phyloP scores from a whole-genome alignment of 2,113 vertebrate species.

The Paradoxurus hermaphroditus region DNA sequence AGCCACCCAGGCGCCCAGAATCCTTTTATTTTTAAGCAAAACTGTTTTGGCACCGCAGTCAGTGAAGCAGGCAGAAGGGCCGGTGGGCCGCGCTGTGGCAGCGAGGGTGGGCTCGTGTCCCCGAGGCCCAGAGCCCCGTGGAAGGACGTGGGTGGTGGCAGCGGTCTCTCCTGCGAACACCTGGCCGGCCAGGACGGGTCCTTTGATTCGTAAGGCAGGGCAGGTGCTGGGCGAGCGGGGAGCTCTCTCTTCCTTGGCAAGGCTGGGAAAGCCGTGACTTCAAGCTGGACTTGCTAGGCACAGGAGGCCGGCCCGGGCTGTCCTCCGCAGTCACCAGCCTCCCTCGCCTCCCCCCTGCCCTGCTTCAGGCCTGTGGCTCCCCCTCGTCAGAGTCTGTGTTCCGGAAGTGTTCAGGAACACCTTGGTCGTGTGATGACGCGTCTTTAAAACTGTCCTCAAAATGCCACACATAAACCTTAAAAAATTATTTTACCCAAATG shows the following conservation, averaged over 20 bases:
- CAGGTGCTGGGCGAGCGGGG: too few species aligned
- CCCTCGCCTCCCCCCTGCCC: too few species aligned
- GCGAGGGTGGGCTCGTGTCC: not conserved
- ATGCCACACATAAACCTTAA: not conserved
- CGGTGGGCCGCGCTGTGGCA: accelerated
- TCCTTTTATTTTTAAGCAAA: not conserved
- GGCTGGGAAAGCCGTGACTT: not conserved
- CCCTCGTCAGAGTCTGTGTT: accelerated
- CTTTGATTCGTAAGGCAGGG: not conserved
- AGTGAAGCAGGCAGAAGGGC: not conserved
- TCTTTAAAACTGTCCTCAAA: not conserved
- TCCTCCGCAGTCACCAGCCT: not conserved
- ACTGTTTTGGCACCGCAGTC: accelerated
- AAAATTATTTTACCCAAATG: not conserved
- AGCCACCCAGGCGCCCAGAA: too few species aligned
- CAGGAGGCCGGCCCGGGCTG: not conserved
- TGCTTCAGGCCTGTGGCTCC: not conserved
- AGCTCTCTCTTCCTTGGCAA: too few species aligned
- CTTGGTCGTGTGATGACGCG: not conserved
- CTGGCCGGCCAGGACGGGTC: accelerated
- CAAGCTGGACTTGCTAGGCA: not conserved
- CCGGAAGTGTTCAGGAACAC: not conserved
- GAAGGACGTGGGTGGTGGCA: not conserved
- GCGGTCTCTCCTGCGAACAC: not conserved
- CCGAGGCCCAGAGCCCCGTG: accelerated